Evolutionary conservation across 2,888 invertebrate species (phyloP), one percentile per base, ranked within the genome.

Genomic region (Drymonia ruficornis): DNA sequence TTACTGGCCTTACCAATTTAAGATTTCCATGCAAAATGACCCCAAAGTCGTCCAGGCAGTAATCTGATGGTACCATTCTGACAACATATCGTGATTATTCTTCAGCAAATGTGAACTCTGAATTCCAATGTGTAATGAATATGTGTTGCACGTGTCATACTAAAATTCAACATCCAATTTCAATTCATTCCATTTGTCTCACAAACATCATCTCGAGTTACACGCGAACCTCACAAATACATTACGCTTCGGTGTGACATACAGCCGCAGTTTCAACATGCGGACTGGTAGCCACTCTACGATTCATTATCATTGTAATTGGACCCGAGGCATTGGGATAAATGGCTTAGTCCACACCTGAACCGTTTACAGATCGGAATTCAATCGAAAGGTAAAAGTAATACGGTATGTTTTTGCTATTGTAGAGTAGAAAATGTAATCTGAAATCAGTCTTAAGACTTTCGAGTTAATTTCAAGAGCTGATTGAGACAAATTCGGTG

Each of bases 241-340:
- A 49, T 65, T 61, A 65, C 59, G 56, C 42, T 62, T 61, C 76
- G 65, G 74, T 76, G 76, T 78, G 67, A 80, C 63, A 70, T 66
- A 61, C 62, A 60, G 69, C 50, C 56, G 45, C 69, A 65, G 73
- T 78, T 75, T 78, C 72, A 80, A 78, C 71, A 75, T 57, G 73
- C 51, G 78, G 80, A 78, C 78, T 78, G 76, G 72, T 66, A 60
- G 59, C 63, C 68, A 70, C 66, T 74, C 73, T 67, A 71, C 76
- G 77, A 86, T 84, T 85, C 79, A 85, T 85, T 86, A 84, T 81
- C 74, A 76, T 79, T 80, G 84, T 86, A 87, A 87, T 85, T 86
- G 79, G 83, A 87, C 78, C 80, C 84, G 79, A 78, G 79, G 80
- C 78, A 76, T 70, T 70, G 74, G 76, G 78, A 86, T 81, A 81